Base-by-base conservation (phyloP, 2,888 invertebrate species). In the Cetonia aurata region DNA sequence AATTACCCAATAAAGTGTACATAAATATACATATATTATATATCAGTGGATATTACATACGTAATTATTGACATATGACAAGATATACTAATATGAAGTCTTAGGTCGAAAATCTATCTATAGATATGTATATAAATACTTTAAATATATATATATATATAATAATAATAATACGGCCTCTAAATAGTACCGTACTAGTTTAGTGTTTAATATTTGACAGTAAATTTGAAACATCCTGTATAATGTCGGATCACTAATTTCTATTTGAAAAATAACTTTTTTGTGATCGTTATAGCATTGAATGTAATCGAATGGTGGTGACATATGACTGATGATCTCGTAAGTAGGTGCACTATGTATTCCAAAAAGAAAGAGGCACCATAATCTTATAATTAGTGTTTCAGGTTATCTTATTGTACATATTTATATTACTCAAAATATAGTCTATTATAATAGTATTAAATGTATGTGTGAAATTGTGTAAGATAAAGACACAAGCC, bases 201-300 rank as follows among this genome's bases (percentile, higher is more conserved):
- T 37, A 37, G 37, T 10, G 37, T 37, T 37, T 37, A 33, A 6
- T 33, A 33, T 6, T 33, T 33, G 33, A 37, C 37, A 50, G 62
- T 37, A 50, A 50, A 62, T 62, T 50, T 62, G 50, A 62, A 62
- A 17, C 62, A 50, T 37, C n/a, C 62, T 57, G 67, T 56, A 48
- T 55, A 46, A 33, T 71, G 73, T 67, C 68, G 62, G 75, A 74
- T 77, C 77, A 77, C 78, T 76, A 78, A 37, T 37, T 79, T 77
- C 77, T 82, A 81, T 82, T 81, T 81, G 69, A 78, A 76, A 82
- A 79, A 80, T 81, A 83, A 37, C 37, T 8, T 37, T 80, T 75
- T 79, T 78, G 80, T 81, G 81, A 80, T 82, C 81, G 79, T 76
- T 76, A 75, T 76, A 77, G 77, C 75, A 77, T 75, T 74, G 75